Conservation (phyloP, 2,113 vertebrate genomes). For the Paradisaea rubra region DNA sequence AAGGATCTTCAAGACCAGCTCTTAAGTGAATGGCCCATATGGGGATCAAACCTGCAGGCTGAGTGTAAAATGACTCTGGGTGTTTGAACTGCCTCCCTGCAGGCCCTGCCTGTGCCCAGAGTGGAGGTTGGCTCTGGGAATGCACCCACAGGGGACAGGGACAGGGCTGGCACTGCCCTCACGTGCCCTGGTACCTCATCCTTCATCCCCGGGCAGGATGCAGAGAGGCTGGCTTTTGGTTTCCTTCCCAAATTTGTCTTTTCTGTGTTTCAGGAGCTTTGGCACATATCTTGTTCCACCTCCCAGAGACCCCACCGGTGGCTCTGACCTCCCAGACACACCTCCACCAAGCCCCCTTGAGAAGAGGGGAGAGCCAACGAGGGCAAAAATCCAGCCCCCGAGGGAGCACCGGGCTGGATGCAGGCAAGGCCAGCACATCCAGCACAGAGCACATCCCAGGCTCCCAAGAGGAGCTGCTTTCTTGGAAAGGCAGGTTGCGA, state of each 20-base stretch:
- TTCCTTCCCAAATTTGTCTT: not conserved
- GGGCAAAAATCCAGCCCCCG: not conserved
- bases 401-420: not conserved
- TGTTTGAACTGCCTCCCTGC: not conserved
- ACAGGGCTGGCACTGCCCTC: not conserved
- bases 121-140: accelerated
- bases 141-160: not conserved
- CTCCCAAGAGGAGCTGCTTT: conserved; percentile 19
- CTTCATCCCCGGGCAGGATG: not conserved
- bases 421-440: not conserved
- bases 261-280: not conserved
- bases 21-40: not conserved
- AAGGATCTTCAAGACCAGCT: not conserved
- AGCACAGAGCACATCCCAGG: not conserved
- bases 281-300: not conserved
- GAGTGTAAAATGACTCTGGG: not conserved
- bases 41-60: not conserved
- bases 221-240: not conserved
- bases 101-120: not conserved
- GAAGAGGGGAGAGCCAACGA: not conserved
- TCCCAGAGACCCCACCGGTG: not conserved
- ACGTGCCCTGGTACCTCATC: accelerated
- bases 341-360: not conserved
- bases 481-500: conserved; percentile 36
- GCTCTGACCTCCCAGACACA: not conserved